These are phyloP conservation scores for Pomatostomus ruficeps DNA, from an alignment of 2,113 vertebrate species.

Conservation along the genomic window DNA sequence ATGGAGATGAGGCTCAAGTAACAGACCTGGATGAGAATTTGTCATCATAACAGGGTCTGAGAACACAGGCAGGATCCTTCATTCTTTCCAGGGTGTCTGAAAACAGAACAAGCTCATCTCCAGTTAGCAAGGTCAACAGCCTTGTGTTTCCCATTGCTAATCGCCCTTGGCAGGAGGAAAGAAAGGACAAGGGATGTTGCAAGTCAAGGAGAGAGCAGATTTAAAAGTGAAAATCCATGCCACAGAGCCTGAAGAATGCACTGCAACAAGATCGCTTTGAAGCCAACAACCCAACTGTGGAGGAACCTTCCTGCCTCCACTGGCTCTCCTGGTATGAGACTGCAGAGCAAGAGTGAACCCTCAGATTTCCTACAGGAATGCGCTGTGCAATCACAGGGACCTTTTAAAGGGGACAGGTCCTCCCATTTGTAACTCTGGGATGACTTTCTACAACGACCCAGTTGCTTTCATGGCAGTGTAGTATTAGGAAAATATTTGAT, in stretches of 20 bases:
- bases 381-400: not conserved
- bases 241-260: not conserved
- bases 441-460: not conserved
- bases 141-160: not conserved
- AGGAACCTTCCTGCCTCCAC: not conserved
- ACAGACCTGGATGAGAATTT: not conserved
- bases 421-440: not conserved
- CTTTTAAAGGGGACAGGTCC: not conserved
- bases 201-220: not conserved
- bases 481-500: conserved; percentile 46
- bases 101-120: not conserved
- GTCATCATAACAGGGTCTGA: not conserved
- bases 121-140: not conserved
- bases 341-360: rapidly evolving
- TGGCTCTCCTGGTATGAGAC: not conserved
- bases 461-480: not conserved
- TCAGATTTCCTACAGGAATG: not conserved
- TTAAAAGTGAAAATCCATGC: not conserved
- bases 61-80: not conserved
- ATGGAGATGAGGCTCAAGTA: not conserved
- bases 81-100: not conserved
- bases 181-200: not conserved
- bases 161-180: not conserved
- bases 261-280: not conserved
- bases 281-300: not conserved